phyloP scores from a whole-genome alignment of 2,888 invertebrate species.

The Xestia ashworthii region DNA sequence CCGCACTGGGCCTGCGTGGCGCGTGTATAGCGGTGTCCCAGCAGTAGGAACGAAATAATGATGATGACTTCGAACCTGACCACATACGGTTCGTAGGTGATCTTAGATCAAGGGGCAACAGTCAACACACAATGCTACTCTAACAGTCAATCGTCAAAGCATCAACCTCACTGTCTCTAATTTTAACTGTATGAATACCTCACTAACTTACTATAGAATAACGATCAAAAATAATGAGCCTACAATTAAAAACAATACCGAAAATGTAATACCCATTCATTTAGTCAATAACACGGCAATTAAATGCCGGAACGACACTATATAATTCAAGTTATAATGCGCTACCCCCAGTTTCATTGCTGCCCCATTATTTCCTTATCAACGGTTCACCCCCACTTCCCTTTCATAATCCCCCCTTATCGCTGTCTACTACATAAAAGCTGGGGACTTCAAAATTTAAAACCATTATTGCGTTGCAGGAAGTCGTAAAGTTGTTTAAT shows the following conservation, averaged over 20 bases:
- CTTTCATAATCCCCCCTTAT: constrained; percentile 86
- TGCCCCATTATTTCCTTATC: constrained; percentile 85
- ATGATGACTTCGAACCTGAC: neutral
- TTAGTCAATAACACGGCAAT: constrained; percentile 37
- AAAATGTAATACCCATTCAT: constrained; percentile 18
- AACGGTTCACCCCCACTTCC: constrained; percentile 81
- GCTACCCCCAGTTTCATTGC: constrained; percentile 78
- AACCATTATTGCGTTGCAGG: constrained; percentile 81
- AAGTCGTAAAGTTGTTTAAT: constrained; percentile 80
- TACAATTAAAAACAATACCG: neutral
- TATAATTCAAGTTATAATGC: constrained; percentile 54
- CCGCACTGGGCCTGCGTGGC: too few relatives aligned
- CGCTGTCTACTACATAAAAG: constrained; percentile 85
- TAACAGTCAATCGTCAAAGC: neutral
- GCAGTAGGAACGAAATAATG: too few relatives aligned
- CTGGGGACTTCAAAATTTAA: constrained; percentile 82
- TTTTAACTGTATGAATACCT: neutral
- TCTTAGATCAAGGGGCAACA: too few relatives aligned
- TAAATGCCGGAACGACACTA: constrained; percentile 39
- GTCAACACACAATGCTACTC: neutral
- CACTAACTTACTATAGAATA: neutral
- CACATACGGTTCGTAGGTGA: neutral
- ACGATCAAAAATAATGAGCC: neutral
- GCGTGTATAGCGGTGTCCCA: too few relatives aligned
- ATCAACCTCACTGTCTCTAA: neutral